These are phyloP conservation scores for Sturnus vulgaris DNA, from an alignment of 2,113 vertebrate species.

Conservation along the genomic window DNA sequence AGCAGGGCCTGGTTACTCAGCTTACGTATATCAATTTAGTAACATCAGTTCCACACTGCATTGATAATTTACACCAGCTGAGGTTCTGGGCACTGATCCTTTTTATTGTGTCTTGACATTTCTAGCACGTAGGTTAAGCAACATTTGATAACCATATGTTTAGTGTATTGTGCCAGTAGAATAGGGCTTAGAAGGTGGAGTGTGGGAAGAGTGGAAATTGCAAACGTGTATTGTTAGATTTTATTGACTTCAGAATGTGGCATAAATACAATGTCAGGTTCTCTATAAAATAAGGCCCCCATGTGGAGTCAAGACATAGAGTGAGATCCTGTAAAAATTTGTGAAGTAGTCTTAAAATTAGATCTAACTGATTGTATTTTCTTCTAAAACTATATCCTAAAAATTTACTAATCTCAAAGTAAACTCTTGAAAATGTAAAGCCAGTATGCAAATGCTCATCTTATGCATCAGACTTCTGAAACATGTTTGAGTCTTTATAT, in stretches of 20 bases:
- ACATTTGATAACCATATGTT: constrained; percentile 58
- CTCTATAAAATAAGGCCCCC: neutral
- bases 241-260: constrained; percentile 35
- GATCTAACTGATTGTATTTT: neutral
- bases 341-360: neutral
- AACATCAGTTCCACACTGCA: neutral
- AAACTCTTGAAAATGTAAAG: neutral
- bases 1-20: neutral
- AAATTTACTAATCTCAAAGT: neutral
- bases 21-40: neutral
- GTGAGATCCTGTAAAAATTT: neutral
- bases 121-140: constrained; percentile 25
- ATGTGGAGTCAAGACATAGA: neutral
- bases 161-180: constrained; percentile 22
- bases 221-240: neutral
- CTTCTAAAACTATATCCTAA: neutral
- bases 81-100: constrained; percentile 44
- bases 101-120: constrained; percentile 48
- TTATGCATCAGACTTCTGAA: neutral
- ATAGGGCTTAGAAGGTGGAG: constrained; percentile 8
- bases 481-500: neutral
- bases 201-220: constrained; percentile 24
- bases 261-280: neutral
- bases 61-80: constrained; percentile 50
- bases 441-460: neutral